Percentiles rank a stretch among this genome's conserved stretches.
Conservation (phyloP, 1,140 invertebrate genomes). For the Trachymyrmex cornetzi region DNA sequence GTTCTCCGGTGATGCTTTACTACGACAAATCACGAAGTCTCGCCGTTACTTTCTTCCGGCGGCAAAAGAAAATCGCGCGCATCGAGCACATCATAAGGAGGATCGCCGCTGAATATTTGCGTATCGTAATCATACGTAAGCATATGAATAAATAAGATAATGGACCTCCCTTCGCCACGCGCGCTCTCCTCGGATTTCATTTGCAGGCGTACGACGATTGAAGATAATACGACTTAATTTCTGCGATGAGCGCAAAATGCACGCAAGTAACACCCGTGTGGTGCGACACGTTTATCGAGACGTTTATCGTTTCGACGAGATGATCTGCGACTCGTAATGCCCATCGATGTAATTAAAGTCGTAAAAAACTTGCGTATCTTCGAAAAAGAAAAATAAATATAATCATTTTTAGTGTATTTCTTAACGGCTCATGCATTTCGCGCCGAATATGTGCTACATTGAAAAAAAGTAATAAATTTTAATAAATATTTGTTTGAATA, state of each 20-base stretch:
- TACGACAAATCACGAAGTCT: neutral
- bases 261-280: constrained; percentile 15
- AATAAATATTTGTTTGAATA: no score
- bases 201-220: constrained; percentile 59
- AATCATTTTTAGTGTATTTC: neutral
- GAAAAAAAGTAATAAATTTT: no score
- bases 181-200: constrained; percentile 64
- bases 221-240: constrained; percentile 65
- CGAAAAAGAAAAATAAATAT: no score
- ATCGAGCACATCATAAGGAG: neutral
- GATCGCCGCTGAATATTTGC: neutral
- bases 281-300: neutral
- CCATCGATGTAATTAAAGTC: neutral
- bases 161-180: constrained; percentile 38
- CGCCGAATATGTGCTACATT: neutral
- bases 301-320: constrained; percentile 21
- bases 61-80: neutral
- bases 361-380: neutral
- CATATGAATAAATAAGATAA: constrained; percentile 57
- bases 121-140: constrained; percentile 34
- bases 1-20: neutral
- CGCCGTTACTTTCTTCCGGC: neutral
- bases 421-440: neutral
- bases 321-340: neutral
- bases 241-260: constrained; percentile 36